Base-by-base conservation (phyloP, 2,113 vertebrate genomes). In the Scytalopus superciliaris region DNA sequence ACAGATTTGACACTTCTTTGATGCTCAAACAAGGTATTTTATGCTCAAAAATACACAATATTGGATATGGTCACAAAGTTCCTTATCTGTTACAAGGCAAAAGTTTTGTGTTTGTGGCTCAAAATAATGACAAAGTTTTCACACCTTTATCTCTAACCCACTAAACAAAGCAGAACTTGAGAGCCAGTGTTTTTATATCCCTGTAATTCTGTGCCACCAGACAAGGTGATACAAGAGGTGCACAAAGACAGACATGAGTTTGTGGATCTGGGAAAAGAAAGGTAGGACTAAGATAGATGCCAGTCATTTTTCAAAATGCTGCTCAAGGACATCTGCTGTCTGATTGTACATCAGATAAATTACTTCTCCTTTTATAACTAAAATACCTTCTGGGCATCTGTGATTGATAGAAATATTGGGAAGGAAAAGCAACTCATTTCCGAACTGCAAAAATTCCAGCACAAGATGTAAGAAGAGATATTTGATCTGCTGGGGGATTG, bases 371-470 rank as follows among this genome's bases (percentile, higher is more conserved):
- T 75, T 84, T 66, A 8, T 33, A 68, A 59, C 52, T 60, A 16
- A 57, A 80, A 57, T 27, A 42, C 44, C 78, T 79, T 79, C 49
- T 50, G 35, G 91, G 69, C 60, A 84, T 19, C 59, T 74, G 12
- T 73, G 63, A 88, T 72, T 87, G 84, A 83, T 14, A 63, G 83
- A 77, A 86, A 78, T 27, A 60, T 0, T 14, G 23, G 68, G 24
- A 92, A 63, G 60, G 78, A 76, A 93, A 95, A 81, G 45, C 56
- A 92, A 69, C 55, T 67, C 12, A 74, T 84, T 90, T 90, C 83
- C 1, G 0, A 89, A 52, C 31, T 21, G 37, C 64, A 87, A 37
- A 50, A 86, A 81, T 64, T 60, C 62, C 53, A 87, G 52, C 49
- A 30, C 11, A 13, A 75, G 55, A 47, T 35, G 27, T 44, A 68